phyloP scores from a whole-genome alignment of 1,140 invertebrate species.

The Pentalonia nigronervosa region DNA sequence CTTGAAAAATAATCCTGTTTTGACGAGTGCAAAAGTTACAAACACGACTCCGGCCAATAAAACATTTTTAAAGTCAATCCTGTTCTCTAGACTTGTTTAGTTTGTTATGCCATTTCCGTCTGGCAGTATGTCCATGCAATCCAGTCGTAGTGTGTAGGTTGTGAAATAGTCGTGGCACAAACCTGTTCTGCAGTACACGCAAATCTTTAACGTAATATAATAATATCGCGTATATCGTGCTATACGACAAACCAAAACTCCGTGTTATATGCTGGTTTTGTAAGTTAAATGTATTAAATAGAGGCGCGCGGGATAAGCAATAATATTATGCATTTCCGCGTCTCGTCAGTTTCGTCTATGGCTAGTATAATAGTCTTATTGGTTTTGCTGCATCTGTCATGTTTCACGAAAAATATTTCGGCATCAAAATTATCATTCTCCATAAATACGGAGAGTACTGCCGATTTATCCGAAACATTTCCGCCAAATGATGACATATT shows the following conservation, averaged over 20 bases:
- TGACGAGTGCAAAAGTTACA: not conserved
- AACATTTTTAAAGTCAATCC: not conserved
- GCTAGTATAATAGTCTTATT: not conserved
- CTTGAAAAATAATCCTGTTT: not conserved
- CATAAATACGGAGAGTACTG: not conserved
- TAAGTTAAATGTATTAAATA: not conserved
- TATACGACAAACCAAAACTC: not conserved
- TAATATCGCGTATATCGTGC: not conserved
- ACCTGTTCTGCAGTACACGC: not conserved
- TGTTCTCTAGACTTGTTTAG: not conserved
- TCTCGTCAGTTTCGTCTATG: not conserved
- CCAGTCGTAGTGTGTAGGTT: not conserved
- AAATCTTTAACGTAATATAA: not conserved
- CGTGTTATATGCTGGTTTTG: not conserved
- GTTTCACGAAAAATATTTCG: not conserved
- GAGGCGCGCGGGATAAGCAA: not conserved
- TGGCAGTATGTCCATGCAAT: not conserved
- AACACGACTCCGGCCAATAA: not conserved
- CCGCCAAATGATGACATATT: not conserved
- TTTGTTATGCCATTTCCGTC: not conserved
- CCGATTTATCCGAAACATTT: not conserved
- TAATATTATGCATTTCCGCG: constrained; percentile 15
- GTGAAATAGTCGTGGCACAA: not conserved
- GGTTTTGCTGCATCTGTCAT: not conserved
- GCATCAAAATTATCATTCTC: not conserved